phyloP scores from a whole-genome alignment of 1,140 invertebrate species.

The Oryctes rhinoceros region DNA sequence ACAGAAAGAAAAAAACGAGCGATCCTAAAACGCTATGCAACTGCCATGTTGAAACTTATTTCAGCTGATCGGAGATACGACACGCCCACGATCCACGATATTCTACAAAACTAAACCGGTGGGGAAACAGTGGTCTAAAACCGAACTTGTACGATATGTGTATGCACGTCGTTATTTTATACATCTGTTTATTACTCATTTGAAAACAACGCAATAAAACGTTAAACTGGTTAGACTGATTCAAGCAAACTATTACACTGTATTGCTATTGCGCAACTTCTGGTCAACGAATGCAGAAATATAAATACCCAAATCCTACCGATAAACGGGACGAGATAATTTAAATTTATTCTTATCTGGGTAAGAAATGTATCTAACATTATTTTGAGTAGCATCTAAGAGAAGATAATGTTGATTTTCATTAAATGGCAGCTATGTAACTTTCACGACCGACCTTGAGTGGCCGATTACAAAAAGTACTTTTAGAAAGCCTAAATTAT shows the following conservation, averaged over 20 bases:
- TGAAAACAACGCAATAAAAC: conserved; percentile 45
- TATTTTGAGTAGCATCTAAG: neutral
- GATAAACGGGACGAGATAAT: neutral
- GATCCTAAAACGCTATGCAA: neutral
- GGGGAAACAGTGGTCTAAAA: conserved; percentile 46
- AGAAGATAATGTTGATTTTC: conserved; percentile 21
- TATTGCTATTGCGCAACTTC: conserved; percentile 1
- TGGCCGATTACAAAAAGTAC: conserved; percentile 42
- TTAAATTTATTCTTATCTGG: neutral
- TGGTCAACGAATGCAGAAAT: neutral
- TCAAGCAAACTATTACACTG: neutral
- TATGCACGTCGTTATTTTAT: conserved; percentile 38
- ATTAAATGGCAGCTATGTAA: conserved; percentile 39
- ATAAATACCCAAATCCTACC: neutral
- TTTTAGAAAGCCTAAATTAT: conserved; percentile 47
- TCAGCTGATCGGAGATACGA: conserved; percentile 55
- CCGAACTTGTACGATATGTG: conserved; percentile 36
- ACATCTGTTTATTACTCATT: conserved; percentile 35
- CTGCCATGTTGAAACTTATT: conserved; percentile 44
- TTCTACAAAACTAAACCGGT: conserved; percentile 55
- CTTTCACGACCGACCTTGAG: conserved; percentile 53
- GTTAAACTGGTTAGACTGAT: conserved; percentile 10
- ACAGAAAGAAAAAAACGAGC: neutral
- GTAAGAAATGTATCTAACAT: neutral
- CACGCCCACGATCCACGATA: conserved; percentile 54